These are phyloP conservation scores for Mayetiola destructor DNA, from an alignment of 2,888 invertebrate species.

Conservation along the genomic window DNA sequence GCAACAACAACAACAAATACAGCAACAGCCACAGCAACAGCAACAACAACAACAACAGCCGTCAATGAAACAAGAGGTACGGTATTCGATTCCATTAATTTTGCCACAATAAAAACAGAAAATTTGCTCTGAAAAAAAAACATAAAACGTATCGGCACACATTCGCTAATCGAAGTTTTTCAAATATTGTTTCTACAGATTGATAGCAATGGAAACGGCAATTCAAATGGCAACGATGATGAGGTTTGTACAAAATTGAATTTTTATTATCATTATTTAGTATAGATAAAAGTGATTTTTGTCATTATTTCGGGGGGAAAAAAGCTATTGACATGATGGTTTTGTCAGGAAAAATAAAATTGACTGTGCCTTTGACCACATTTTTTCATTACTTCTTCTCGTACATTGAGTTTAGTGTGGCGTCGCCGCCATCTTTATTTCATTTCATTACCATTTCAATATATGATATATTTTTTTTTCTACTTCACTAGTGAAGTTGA, in stretches of 20 bases:
- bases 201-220: slow-evolving; percentile 7
- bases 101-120: too few species aligned
- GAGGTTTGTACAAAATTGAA: background rate
- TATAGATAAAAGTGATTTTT: background rate
- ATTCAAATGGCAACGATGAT: slow-evolving; percentile 6
- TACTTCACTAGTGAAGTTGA: background rate
- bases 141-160: too few species aligned
- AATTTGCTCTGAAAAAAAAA: too few species aligned
- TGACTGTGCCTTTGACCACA: slow-evolving; percentile 3
- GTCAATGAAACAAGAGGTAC: too few species aligned
- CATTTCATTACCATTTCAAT: background rate
- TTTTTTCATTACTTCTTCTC: background rate
- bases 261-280: background rate
- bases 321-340: background rate
- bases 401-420: too few species aligned
- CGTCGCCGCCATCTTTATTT: slow-evolving; percentile 6
- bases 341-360: background rate
- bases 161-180: too few species aligned
- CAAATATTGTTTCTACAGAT: too few species aligned
- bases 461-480: too few species aligned
- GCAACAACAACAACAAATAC: background rate
- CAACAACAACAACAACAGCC: slow-evolving; percentile 4
- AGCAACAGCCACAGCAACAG: slow-evolving; percentile 1
- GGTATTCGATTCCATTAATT: too few species aligned
- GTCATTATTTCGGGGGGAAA: background rate